Conservation (phyloP, 1,140 invertebrate species). For the Phocides pigmalion region DNA sequence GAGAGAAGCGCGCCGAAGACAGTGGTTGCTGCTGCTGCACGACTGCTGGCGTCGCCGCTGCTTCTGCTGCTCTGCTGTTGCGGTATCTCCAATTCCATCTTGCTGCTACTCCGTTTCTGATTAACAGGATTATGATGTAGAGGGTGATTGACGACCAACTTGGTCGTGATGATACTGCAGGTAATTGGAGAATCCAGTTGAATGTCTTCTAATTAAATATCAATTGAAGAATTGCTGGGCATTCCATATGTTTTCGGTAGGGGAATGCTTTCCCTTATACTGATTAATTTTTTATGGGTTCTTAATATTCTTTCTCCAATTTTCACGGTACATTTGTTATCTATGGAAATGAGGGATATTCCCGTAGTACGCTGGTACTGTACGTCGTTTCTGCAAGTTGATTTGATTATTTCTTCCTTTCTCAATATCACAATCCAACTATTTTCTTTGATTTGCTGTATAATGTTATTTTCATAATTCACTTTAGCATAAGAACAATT, state of each 20-base stretch:
- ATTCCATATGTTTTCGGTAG: conserved; percentile 12
- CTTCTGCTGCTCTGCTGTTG: background rate
- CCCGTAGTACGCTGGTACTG: conserved; percentile 22
- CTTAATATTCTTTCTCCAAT: background rate
- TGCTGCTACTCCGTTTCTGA: no score
- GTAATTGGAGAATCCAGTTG: background rate
- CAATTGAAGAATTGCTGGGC: background rate
- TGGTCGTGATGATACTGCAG: background rate
- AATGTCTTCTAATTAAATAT: conserved; percentile 9
- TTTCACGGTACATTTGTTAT: conserved; percentile 15
- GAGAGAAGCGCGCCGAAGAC: conserved; percentile 7
- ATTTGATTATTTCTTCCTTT: no score
- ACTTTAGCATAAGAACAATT: conserved; percentile 25
- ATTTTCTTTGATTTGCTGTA: conserved; percentile 46
- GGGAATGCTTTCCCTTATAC: conserved; percentile 26
- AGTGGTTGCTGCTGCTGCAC: conserved; percentile 6
- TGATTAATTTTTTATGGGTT: conserved; percentile 15
- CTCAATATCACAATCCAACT: conserved; percentile 41
- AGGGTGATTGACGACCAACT: conserved; percentile 4
- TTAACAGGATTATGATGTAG: background rate
- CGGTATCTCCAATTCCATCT: background rate
- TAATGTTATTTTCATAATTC: conserved; percentile 37
- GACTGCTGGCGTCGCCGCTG: background rate
- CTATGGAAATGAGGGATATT: no score
- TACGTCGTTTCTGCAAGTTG: no score